Evolutionary conservation across 2,888 invertebrate species (phyloP).

Genomic region (Phymatocera aterrima): DNA sequence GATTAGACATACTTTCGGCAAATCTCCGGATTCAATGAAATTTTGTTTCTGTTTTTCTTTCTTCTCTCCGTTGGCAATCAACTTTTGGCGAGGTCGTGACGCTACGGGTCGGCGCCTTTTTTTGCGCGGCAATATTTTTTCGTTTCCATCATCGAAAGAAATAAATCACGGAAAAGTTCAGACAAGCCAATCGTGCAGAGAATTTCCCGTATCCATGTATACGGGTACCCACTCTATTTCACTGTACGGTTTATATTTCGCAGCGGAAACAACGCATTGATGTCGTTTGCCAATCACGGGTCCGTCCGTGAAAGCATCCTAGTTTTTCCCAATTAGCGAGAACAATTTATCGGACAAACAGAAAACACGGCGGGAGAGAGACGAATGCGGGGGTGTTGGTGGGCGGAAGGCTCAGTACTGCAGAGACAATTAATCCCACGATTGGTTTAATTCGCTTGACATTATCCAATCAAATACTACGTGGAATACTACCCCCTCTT

Average conservation of each 20-base stretch:
- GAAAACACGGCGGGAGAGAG: slow-evolving; percentile 52
- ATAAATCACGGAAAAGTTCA: slow-evolving; percentile 22
- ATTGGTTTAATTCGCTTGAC: slow-evolving; percentile 69
- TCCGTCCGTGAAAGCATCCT: slow-evolving; percentile 23
- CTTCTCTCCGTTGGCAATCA: background rate
- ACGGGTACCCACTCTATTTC: background rate
- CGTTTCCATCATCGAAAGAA: background rate
- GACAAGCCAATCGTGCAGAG: slow-evolving; percentile 29
- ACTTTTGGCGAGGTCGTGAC: background rate
- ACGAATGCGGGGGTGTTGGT: background rate
- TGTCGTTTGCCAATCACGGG: slow-evolving; percentile 29
- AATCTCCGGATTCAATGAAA: background rate
- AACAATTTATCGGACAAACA: slow-evolving; percentile 64
- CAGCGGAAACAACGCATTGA: slow-evolving; percentile 23
- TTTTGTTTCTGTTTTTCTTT: background rate
- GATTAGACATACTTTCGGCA: background rate
- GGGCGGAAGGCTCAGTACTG: slow-evolving; percentile 40
- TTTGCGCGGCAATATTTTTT: background rate
- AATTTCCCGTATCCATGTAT: background rate
- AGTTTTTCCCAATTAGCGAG: slow-evolving; percentile 66
- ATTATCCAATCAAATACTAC: slow-evolving; percentile 67
- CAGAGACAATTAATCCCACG: slow-evolving; percentile 68
- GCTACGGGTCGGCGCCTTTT: background rate
- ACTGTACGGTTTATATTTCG: slow-evolving; percentile 18
- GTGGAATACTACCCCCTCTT: slow-evolving; percentile 51